Evolutionary conservation across 1,140 invertebrate species (phyloP), one percentile per base, ranked within the genome.

Genomic region (Lasioglossum albipes): DNA sequence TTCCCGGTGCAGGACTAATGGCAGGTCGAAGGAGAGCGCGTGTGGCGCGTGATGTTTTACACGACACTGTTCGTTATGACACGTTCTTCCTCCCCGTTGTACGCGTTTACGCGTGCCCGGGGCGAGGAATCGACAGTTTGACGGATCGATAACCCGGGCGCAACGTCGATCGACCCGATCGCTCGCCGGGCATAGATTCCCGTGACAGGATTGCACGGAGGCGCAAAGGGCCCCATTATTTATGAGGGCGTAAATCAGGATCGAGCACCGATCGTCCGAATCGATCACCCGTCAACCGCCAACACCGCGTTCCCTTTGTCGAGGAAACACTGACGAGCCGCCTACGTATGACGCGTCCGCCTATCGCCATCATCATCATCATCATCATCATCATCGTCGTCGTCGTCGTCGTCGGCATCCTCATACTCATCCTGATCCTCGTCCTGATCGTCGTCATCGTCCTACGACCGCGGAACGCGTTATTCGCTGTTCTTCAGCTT

Each of bases 191-290:
- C 77, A 66, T 66, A 66, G 69, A 79, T 79, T 65, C 70, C 61
- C 71, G 49, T 66, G 77, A 79, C 77, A 79, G 70, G 36, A 74
- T 74, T 42, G 77, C 61, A 45, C 62, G 36, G 61, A 74, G 77
- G 70, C 70, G 77, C 77, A 45, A 79, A 72, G 70, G 70, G 61
- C 16, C 31, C 70, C 70, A 74, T 79, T 79, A 79, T 79, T 79
- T 79, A 79, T 74, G 77, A 65, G 70, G 61, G 36, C 71, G 77
- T 79, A 79, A 79, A 79, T 79, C 77, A 79, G 61, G 77, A 79
- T 79, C 77, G 77, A 79, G 70, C 61, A 49, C 16, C 62, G 77
- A 79, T 74, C 70, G 59, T 36, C 16, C 62, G 70, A 71, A 79
- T 79, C 77, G 70, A 79, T 79, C 77, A 79, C 70, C 6, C 77